Percentiles rank a stretch among this genome's conserved stretches.
These are phyloP conservation scores for Tetrao urogallus DNA, from an alignment of 2,113 vertebrate species.

Conservation along the genomic window DNA sequence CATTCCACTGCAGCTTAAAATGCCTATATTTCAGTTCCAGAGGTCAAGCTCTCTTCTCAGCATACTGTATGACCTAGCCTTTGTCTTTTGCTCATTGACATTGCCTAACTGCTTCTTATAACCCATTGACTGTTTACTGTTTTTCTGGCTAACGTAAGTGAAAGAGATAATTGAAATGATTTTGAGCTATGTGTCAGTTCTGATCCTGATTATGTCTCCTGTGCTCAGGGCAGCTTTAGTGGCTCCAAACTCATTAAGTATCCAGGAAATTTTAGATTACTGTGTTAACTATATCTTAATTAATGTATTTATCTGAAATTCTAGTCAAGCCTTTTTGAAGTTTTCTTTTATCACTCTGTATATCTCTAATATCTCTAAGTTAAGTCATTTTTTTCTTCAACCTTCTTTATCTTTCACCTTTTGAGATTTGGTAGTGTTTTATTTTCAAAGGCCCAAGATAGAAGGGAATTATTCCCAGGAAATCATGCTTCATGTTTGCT, in stretches of 20 bases:
- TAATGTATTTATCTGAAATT: slow-evolving; percentile 83
- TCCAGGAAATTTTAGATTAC: slow-evolving; percentile 81
- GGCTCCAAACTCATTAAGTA: slow-evolving; percentile 76
- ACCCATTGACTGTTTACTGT: slow-evolving; percentile 43
- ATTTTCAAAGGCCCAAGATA: neutral
- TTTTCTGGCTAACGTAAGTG: slow-evolving; percentile 36
- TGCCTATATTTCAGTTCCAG: slow-evolving; percentile 73
- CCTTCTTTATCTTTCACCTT: neutral
- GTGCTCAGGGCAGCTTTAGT: slow-evolving; percentile 67
- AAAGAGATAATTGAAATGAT: slow-evolving; percentile 57
- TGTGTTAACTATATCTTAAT: slow-evolving; percentile 82
- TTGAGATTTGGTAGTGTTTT: neutral
- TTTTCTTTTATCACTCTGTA: slow-evolving; percentile 80
- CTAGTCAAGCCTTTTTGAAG: slow-evolving; percentile 78
- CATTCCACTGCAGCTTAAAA: slow-evolving; percentile 78
- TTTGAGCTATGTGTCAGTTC: slow-evolving; percentile 46
- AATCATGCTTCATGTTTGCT: neutral
- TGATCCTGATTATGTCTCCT: slow-evolving; percentile 46
- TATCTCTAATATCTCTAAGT: slow-evolving; percentile 80
- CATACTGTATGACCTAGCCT: slow-evolving; percentile 53
- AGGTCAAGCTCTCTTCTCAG: slow-evolving; percentile 64
- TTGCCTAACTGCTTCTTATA: slow-evolving; percentile 33
- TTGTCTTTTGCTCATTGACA: slow-evolving; percentile 57
- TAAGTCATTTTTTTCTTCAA: slow-evolving; percentile 80
- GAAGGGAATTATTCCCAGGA: neutral